These are phyloP conservation scores for Diploptera punctata DNA, from an alignment of 2,888 invertebrate species.

Conservation along the genomic window DNA sequence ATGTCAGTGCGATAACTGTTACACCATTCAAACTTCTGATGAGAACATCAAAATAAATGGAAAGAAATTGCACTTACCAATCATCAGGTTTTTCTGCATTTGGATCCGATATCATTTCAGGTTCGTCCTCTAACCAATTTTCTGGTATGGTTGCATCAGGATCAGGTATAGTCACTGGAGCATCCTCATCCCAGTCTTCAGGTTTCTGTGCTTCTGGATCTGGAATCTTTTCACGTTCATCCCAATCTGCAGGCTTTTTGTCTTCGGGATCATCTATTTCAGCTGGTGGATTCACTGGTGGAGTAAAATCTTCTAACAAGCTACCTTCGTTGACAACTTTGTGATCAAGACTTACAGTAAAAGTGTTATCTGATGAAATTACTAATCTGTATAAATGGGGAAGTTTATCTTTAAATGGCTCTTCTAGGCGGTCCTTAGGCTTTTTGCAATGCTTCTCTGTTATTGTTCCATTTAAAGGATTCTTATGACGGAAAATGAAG, in stretches of 20 bases:
- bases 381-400: conserved; percentile 87
- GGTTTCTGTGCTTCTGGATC: conserved; percentile 91
- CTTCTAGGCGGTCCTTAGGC: conserved; percentile 82
- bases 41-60: conserved; percentile 2
- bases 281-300: conserved; percentile 92
- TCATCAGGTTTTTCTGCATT: conserved; percentile 87
- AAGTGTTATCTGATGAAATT: conserved; percentile 79
- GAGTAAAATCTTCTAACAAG: conserved; percentile 87
- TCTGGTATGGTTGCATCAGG: conserved; percentile 82
- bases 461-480: conserved; percentile 87
- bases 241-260: conserved; percentile 89
- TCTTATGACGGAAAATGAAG: conserved; percentile 93
- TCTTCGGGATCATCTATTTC: conserved; percentile 93
- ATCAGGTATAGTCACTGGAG: conserved; percentile 89
- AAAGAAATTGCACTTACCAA: conserved; percentile 62
- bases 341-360: conserved; percentile 82
- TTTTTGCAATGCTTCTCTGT: conserved; percentile 97
- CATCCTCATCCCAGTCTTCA: conserved; percentile 96
- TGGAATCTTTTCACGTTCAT: conserved; percentile 91
- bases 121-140: conserved; percentile 94
- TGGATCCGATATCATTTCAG: conserved; percentile 85
- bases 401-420: conserved; percentile 89
- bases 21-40: neutral
- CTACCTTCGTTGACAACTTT: conserved; percentile 83
- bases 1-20: too few relatives aligned